These are phyloP conservation scores for Poecile montanus DNA, from an alignment of 2,797 vertebrate genomes.

Conservation along the genomic window DNA sequence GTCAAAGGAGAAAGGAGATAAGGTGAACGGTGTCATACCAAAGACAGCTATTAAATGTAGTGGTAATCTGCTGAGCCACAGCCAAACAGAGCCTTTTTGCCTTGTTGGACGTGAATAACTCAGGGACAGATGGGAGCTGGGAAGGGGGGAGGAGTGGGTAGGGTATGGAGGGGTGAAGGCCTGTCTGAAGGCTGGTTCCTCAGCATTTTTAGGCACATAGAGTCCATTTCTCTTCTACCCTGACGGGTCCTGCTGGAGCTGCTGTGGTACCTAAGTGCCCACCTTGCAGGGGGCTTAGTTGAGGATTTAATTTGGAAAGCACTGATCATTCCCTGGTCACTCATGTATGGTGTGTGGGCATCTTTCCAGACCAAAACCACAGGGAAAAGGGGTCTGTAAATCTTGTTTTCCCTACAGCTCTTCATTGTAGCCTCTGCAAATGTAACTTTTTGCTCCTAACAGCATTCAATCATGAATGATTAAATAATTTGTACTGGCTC, in stretches of 20 bases:
- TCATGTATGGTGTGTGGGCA: accelerated
- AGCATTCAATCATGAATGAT: background rate
- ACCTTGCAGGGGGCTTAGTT: background rate
- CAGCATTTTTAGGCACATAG: background rate
- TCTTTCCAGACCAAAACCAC: background rate
- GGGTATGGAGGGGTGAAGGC: background rate
- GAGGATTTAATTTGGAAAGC: background rate
- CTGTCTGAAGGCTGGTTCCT: background rate
- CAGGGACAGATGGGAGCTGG: background rate
- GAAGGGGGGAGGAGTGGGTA: background rate
- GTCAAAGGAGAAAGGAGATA: slow-evolving; percentile 65
- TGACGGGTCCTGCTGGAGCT: background rate
- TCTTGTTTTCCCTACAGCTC: background rate
- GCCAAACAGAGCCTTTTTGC: slow-evolving; percentile 23
- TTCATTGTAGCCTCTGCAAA: background rate
- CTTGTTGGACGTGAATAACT: background rate
- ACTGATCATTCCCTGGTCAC: background rate
- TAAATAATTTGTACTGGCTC: background rate
- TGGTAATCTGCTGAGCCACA: slow-evolving; percentile 55
- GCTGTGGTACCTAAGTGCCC: background rate
- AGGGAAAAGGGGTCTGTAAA: background rate
- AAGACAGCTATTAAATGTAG: slow-evolving; percentile 58
- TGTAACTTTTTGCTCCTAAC: background rate
- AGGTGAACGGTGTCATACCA: slow-evolving; percentile 42
- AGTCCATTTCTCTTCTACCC: background rate